Evolutionary conservation across 2,888 invertebrate genomes (phyloP), one percentile per base, ranked within the genome.

Genomic region (Hedychridium roseum): DNA sequence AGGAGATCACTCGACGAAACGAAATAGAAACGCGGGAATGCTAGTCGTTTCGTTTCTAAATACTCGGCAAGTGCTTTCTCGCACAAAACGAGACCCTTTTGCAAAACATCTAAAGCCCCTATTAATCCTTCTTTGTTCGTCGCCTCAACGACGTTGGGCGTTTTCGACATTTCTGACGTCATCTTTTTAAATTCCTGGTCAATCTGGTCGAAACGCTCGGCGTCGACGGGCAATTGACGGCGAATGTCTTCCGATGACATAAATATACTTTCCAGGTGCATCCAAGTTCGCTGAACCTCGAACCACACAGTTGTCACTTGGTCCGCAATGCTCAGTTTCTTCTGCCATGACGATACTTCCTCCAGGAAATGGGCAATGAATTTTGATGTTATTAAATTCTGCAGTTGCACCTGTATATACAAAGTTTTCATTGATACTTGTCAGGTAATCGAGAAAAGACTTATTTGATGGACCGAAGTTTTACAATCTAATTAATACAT

Each of bases 211-310:
- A 97, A 97, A 73, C 97, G 84, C 42, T 89, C 88, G 0, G 97
- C 94, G 80, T 97, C 97, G 58, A 93, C 90, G 2, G 97, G 97
- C 42, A 97, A 81, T 77, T 97, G 96, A 71, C 90, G 91, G 49
- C 96, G 85, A 64, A 97, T 97, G 79, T 97, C 97, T 78, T 97
- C 96, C 0, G 97, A 96, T 60, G 95, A 96, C 88, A 97, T 96
- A 78, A 97, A 97, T 75, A 97, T 97, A 68, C 95, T 95, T 81
- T 97, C 97, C 53, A 97, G 84, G 80, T 97, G 95, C 68, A 92
- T 92, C 97, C 97, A 97, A 16, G 96, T 96, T 45, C 97, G 84
- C 81, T 97, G 97, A 17, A 97, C 96, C 82, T 97, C 97, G 81
- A 96, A 94, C 93, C 94, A 94, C 3, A 91, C 84, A 1, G 91